A percentile compares a stretch with the other conserved stretches of the same genome.
These are phyloP conservation scores for Limnodromus scolopaceus DNA, from an alignment of 2,797 vertebrate genomes.

Conservation along the genomic window DNA sequence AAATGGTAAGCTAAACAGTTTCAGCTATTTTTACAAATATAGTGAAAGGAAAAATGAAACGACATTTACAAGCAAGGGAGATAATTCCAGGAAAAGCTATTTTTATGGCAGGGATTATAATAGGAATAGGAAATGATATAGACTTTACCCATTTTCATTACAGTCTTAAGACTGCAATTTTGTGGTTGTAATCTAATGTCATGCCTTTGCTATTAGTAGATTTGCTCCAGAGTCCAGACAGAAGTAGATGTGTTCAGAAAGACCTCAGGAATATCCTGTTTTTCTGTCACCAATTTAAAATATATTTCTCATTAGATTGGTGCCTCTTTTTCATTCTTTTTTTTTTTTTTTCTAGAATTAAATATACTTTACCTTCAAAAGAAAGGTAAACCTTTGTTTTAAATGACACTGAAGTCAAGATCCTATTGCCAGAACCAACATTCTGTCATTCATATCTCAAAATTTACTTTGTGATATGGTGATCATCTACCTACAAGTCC, in stretches of 20 bases:
- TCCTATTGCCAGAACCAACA: background rate
- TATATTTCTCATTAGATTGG: background rate
- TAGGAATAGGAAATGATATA: constrained; percentile 33
- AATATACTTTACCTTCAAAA: background rate
- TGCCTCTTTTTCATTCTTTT: background rate
- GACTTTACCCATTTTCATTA: constrained; percentile 58
- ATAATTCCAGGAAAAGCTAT: constrained; percentile 30
- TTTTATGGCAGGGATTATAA: constrained; percentile 39
- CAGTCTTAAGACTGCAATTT: constrained; percentile 44
- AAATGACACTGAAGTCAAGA: background rate
- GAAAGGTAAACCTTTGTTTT: background rate
- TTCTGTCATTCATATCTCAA: background rate
- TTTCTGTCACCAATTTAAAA: constrained; percentile 47
- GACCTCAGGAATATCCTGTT: constrained; percentile 38
- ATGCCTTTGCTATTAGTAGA: constrained; percentile 62
- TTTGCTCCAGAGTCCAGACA: constrained; percentile 53
- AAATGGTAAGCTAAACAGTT: background rate
- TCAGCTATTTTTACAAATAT: background rate
- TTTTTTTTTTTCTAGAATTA: background rate
- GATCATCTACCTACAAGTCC: background rate
- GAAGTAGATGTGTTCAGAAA: constrained; percentile 31
- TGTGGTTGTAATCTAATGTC: constrained; percentile 64
- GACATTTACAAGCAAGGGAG: background rate
- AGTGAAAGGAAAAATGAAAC: constrained; percentile 26
- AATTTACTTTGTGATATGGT: background rate